Percentiles rank a stretch among this genome's conserved stretches.
phyloP scores from a whole-genome alignment of 2,113 vertebrate species.

The Thalassoma bifasciatum region DNA sequence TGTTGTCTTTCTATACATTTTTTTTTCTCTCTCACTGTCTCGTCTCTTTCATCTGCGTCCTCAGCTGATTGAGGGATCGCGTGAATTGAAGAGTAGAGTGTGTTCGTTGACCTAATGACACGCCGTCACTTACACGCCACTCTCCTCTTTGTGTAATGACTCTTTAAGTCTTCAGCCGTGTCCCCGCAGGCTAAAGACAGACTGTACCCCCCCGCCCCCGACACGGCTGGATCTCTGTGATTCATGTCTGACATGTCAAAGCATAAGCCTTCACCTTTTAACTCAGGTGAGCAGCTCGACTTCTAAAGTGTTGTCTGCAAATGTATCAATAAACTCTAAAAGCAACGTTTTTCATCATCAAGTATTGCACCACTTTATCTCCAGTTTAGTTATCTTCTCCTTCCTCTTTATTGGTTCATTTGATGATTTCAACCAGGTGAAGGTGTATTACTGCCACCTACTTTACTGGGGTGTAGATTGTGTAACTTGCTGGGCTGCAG shows the following conservation, averaged over 20 bases:
- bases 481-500: too few species aligned
- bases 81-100: slow-evolving; percentile 77
- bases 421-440: too few species aligned
- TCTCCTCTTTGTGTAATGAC: slow-evolving; percentile 69
- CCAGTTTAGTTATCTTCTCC: too few species aligned
- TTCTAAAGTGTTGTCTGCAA: too few species aligned
- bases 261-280: slow-evolving; percentile 38
- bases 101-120: slow-evolving; percentile 68
- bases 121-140: slow-evolving; percentile 64
- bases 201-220: not conserved
- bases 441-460: too few species aligned
- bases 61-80: slow-evolving; percentile 69
- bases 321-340: too few species aligned
- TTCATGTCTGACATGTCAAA: slow-evolving; percentile 69
- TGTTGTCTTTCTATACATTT: slow-evolving; percentile 56
- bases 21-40: slow-evolving; percentile 49
- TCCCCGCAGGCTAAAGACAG: slow-evolving; percentile 32
- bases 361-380: too few species aligned
- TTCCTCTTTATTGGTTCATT: too few species aligned
- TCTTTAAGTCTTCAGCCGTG: slow-evolving; percentile 34
- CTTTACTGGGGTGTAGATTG: too few species aligned
- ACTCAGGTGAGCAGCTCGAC: not conserved
- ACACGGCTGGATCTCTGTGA: slow-evolving; percentile 55
- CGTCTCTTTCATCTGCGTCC: slow-evolving; percentile 78
- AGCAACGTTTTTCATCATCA: too few species aligned